Evolutionary conservation across 2,797 vertebrate genomes (phyloP).

Genomic region (Limosa lapponica): DNA sequence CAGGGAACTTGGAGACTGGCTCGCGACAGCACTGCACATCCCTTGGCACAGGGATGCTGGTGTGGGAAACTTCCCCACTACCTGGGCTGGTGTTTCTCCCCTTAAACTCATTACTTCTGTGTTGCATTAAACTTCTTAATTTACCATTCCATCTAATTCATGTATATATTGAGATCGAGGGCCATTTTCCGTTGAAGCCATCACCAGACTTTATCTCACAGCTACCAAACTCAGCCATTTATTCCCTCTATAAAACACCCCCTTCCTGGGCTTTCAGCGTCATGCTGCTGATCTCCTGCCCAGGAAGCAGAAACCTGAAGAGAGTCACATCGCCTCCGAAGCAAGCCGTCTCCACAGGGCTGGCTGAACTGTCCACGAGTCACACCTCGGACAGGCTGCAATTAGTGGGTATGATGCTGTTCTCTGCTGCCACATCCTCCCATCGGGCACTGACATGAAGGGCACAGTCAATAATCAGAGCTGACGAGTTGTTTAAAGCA

Average conservation of each 20-base stretch:
- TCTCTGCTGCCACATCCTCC: fast-evolving
- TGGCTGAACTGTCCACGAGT: neutral
- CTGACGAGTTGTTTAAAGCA: neutral
- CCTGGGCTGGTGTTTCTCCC: neutral
- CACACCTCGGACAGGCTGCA: neutral
- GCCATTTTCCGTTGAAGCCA: neutral
- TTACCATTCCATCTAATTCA: neutral
- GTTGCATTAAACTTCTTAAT: neutral
- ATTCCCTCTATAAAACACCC: neutral
- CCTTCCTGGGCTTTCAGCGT: neutral
- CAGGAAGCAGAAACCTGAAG: neutral
- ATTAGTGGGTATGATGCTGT: neutral
- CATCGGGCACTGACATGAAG: neutral
- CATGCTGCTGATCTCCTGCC: neutral
- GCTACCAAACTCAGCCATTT: neutral
- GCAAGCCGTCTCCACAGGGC: neutral
- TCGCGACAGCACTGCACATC: neutral
- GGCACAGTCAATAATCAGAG: neutral
- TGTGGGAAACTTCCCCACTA: fast-evolving
- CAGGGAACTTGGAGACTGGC: fast-evolving
- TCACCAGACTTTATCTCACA: neutral
- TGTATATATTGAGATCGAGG: neutral
- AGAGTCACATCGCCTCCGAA: neutral
- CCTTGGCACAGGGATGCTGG: neutral
- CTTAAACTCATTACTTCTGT: neutral